These are phyloP conservation scores for Glaucomys volans DNA, from an alignment of 2,113 vertebrate genomes.

Conservation along the genomic window DNA sequence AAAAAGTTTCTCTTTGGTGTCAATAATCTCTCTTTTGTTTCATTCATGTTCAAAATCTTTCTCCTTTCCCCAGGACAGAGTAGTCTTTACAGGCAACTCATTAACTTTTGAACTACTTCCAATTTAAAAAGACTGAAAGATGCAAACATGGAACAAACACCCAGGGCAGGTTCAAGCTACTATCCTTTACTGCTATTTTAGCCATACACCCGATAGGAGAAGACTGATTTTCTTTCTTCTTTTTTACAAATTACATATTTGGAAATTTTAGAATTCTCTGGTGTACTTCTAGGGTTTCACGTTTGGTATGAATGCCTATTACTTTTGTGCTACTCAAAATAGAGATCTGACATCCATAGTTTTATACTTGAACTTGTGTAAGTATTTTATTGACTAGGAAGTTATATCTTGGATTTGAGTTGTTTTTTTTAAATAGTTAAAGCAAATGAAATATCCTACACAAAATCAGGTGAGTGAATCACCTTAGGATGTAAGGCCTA, in stretches of 20 bases:
- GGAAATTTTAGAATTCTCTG: slow-evolving; percentile 49
- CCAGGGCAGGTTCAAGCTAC: background rate
- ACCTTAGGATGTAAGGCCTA: background rate
- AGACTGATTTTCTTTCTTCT: background rate
- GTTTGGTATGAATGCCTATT: background rate
- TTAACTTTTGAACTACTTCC: slow-evolving; percentile 23
- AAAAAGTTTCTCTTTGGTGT: background rate
- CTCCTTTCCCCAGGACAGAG: background rate
- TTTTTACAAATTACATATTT: background rate
- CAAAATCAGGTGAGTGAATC: background rate
- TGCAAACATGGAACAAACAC: background rate
- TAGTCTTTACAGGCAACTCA: background rate
- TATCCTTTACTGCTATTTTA: background rate
- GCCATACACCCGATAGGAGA: background rate
- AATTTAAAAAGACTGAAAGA: slow-evolving; percentile 7
- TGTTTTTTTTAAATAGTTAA: slow-evolving; percentile 11
- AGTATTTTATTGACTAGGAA: slow-evolving; percentile 31
- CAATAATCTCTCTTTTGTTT: background rate
- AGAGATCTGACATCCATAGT: slow-evolving; percentile 3
- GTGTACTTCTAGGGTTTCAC: background rate
- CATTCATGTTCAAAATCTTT: background rate
- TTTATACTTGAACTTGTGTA: slow-evolving; percentile 32
- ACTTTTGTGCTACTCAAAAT: slow-evolving; percentile 41
- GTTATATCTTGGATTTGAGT: background rate
- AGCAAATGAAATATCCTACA: background rate